Percentiles rank a stretch among this genome's conserved stretches.
phyloP scores from a whole-genome alignment of 2,797 vertebrate species.

The Sebastes matsubarae region DNA sequence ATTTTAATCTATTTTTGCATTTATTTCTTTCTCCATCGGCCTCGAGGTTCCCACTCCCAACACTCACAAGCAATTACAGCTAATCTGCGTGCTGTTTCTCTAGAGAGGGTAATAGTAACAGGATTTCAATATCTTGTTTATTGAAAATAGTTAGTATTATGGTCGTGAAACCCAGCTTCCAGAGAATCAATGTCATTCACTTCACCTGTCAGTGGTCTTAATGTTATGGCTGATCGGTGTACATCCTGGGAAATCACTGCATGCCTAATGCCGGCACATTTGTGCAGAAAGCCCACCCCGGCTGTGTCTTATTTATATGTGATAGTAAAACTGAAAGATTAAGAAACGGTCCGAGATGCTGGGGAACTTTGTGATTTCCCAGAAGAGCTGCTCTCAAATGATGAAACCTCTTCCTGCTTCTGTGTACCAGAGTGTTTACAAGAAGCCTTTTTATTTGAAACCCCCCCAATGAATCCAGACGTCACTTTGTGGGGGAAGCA shows the following conservation, averaged over 20 bases:
- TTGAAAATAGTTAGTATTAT: too few species aligned
- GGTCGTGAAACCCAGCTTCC: too few species aligned
- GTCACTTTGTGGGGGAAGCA: background rate
- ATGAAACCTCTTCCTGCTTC: background rate
- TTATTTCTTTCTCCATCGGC: too few species aligned
- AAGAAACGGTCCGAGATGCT: background rate
- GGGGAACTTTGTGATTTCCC: constrained; percentile 4
- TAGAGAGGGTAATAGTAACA: too few species aligned
- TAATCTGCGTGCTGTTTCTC: too few species aligned
- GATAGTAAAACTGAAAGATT: background rate
- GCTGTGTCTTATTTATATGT: background rate
- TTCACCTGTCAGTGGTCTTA: too few species aligned
- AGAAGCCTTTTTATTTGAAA: constrained; percentile 7
- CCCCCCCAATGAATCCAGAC: background rate
- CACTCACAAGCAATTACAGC: too few species aligned
- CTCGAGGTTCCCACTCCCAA: too few species aligned
- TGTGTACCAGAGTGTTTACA: background rate
- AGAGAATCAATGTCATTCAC: too few species aligned
- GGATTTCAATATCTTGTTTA: too few species aligned
- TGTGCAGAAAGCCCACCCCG: rapidly evolving
- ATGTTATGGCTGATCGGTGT: too few species aligned
- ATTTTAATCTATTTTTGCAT: too few species aligned
- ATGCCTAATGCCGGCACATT: background rate
- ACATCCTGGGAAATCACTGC: background rate
- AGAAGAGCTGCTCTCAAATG: background rate